A percentile compares a stretch with the other conserved stretches of the same genome.
Conservation (phyloP, 2,113 vertebrate genomes). For the Rhynchomys soricoides region DNA sequence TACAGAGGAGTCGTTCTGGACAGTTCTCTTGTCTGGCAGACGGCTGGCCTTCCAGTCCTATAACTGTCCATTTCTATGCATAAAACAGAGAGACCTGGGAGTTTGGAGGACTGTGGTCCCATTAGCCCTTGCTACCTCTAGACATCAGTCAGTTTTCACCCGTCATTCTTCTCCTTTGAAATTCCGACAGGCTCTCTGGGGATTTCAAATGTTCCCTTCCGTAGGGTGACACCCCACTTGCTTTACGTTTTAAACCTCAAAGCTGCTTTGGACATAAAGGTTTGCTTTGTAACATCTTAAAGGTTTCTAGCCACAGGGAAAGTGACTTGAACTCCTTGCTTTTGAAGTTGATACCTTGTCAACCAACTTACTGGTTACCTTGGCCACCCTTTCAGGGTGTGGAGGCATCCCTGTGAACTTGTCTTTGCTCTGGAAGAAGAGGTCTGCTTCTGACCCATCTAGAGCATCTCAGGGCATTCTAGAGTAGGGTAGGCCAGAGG, state of each 20-base stretch:
- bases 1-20: slow-evolving; percentile 20
- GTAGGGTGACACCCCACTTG: slow-evolving; percentile 19
- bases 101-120: neutral
- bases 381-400: neutral
- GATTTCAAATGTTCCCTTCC: slow-evolving; percentile 70
- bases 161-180: slow-evolving; percentile 70
- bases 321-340: slow-evolving; percentile 68
- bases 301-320: slow-evolving; percentile 65
- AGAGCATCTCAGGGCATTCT: neutral
- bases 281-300: slow-evolving; percentile 66
- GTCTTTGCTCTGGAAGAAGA: slow-evolving; percentile 8
- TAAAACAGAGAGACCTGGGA: neutral
- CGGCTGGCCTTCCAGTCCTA: neutral
- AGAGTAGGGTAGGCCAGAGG: neutral
- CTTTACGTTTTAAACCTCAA: slow-evolving; percentile 75
- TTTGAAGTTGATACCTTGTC: slow-evolving; percentile 62
- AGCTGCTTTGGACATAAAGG: slow-evolving; percentile 70
- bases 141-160: slow-evolving; percentile 61
- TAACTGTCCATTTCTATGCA: neutral
- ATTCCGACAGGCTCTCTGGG: slow-evolving; percentile 66
- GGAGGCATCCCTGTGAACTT: neutral
- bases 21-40: neutral
- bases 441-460: neutral
- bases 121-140: slow-evolving; percentile 22
- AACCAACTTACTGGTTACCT: slow-evolving; percentile 8